Evolutionary conservation across 2,113 vertebrate genomes (phyloP), one percentile per base, ranked within the genome.

Genomic region (Capreolus pygargus): DNA sequence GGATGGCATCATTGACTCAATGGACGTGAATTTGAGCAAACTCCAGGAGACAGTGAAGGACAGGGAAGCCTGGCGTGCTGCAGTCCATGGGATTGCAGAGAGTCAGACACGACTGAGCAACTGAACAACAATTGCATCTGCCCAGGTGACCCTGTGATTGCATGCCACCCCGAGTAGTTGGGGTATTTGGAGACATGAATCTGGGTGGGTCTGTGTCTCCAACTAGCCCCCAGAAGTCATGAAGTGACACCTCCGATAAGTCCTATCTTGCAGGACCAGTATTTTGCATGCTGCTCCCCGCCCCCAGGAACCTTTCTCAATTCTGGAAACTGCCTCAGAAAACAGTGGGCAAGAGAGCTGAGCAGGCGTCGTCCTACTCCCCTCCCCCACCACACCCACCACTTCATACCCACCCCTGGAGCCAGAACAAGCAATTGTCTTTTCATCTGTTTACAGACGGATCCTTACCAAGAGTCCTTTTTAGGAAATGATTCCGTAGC

Each of bases 401-500:
- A 14, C 79, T 50, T 15, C 7, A 1, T 11, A 9, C n/a, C 16
- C 6, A 8, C 4, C 14, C 54, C 33, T 5, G 9, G 13, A 43
- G 10, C 94, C 89, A 50, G 33, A 70, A 78, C 76, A 55, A 30
- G 83, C 78, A 19, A 11, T 0, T 45, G 52, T 39, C 30, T 47
- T 27, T 58, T 19, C 28, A 3, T 36, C 54, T 83, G 78, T 96
- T 96, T 79, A 76, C 12, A 91, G 60, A 86, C 5, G 11, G 30
- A 45, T 28, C 43, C n/a, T 50, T 23, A 52, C 36, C 2, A 15
- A 57, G 54, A 27, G n/a, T 19, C 96, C 90, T 93, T 95, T 97
- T 95, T 76, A 97, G 97, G 91, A 86, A 97, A 94, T 36, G 87
- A 74, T 89, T 86, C 45, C 79, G 23, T 12, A 3, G 21, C 87